Conservation (phyloP, 2,888 invertebrate genomes). For the Zootermopsis nevadensis region DNA sequence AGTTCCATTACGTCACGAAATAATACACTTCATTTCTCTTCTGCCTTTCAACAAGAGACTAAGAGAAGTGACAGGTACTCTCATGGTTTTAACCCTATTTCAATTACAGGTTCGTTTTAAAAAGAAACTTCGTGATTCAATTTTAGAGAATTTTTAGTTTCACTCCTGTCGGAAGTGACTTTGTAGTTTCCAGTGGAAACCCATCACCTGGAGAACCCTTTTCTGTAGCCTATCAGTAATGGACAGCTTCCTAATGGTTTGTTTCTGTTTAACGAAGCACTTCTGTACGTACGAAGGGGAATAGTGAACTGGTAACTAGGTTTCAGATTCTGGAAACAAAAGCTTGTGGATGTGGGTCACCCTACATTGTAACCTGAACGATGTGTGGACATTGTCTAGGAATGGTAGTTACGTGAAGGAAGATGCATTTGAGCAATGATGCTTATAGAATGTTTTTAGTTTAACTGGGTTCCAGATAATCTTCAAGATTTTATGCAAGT, state of each 20-base stretch:
- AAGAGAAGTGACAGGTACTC: constrained; percentile 13
- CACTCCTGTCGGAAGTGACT: not conserved
- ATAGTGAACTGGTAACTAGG: no score
- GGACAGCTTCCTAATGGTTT: constrained; percentile 3
- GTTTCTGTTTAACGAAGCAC: not conserved
- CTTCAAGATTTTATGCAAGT: no score
- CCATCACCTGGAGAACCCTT: constrained; percentile 13
- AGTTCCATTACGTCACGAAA: constrained; percentile 11
- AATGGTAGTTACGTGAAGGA: no score
- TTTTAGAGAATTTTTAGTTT: constrained; percentile 13
- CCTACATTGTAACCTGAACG: no score
- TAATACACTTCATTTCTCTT: not conserved
- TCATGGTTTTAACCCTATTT: constrained; percentile 23
- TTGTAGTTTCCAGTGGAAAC: not conserved
- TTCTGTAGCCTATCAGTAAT: not conserved
- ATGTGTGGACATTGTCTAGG: no score
- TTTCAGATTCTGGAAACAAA: no score
- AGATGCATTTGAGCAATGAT: no score
- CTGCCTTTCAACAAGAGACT: not conserved
- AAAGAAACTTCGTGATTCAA: constrained; percentile 28
- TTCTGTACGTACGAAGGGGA: not conserved
- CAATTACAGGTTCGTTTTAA: constrained; percentile 22
- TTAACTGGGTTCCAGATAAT: no score
- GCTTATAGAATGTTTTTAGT: no score
- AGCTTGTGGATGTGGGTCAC: no score